Evolutionary conservation across 2,888 invertebrate genomes (phyloP).

Genomic region (Eupithecia dodoneata): DNA sequence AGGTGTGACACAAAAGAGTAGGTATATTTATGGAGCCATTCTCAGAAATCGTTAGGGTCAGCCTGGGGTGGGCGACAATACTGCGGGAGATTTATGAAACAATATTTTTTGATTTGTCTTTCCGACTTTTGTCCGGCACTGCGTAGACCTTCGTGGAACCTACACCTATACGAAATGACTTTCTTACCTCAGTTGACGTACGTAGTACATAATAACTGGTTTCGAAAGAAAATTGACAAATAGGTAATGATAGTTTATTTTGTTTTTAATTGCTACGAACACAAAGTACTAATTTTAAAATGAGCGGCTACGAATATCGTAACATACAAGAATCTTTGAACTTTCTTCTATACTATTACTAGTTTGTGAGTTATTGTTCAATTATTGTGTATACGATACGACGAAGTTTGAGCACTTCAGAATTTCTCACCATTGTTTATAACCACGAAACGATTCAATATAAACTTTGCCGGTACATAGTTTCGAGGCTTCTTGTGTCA

Average conservation of each 20-base stretch:
- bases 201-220: slow-evolving; percentile 4
- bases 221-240: background rate
- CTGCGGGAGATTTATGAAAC: slow-evolving; percentile 8
- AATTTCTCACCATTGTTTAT: slow-evolving; percentile 42
- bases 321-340: slow-evolving; percentile 23
- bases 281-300: slow-evolving; percentile 1
- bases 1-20: slow-evolving; percentile 57
- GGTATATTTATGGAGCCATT: slow-evolving; percentile 40
- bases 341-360: slow-evolving; percentile 30
- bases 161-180: background rate
- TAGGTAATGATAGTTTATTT: background rate
- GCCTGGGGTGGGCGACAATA: slow-evolving; percentile 23
- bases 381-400: slow-evolving; percentile 48
- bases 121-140: background rate
- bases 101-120: slow-evolving; percentile 6
- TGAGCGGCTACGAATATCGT: slow-evolving; percentile 12
- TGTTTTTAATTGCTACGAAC: background rate
- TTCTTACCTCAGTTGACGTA: background rate
- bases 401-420: slow-evolving; percentile 36
- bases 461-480: slow-evolving; percentile 41
- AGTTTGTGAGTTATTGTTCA: slow-evolving; percentile 54
- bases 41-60: slow-evolving; percentile 45
- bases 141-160: background rate
- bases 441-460: slow-evolving; percentile 40
- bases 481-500: slow-evolving; percentile 35